Conservation (phyloP, 2,888 invertebrate species). For the Caenorhabditis parvicauda region DNA sequence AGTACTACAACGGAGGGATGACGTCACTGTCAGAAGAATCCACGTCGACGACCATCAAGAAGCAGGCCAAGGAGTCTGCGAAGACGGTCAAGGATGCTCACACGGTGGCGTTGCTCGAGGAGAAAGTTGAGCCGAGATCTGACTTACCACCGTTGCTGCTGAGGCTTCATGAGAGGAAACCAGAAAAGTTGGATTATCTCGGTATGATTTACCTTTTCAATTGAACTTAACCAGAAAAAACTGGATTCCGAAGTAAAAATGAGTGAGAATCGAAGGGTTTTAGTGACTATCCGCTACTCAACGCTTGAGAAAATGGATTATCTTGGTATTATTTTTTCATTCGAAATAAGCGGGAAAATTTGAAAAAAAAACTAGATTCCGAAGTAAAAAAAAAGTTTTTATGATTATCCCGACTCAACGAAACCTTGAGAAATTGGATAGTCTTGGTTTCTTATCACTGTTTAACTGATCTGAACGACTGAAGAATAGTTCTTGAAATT, state of each 20-base stretch:
- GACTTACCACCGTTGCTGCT: constrained; percentile 84
- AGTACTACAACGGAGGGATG: constrained; percentile 81
- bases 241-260: neutral
- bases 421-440: no score
- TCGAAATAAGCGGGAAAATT: no score
- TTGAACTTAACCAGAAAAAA: neutral
- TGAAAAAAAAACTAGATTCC: no score
- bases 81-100: constrained; percentile 36
- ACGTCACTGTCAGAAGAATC: constrained; percentile 40
- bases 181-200: constrained; percentile 84
- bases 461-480: no score
- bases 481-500: no score
- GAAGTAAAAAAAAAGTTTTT: no score
- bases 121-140: constrained; percentile 75
- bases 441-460: no score
- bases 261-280: no score
- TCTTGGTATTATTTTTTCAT: no score
- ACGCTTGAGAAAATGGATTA: no score
- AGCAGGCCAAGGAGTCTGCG: constrained; percentile 1
- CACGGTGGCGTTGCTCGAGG: constrained; percentile 71
- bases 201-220: constrained; percentile 72
- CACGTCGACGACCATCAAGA: constrained; percentile 2
- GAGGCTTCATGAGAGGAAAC: constrained; percentile 79
- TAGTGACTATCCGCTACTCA: no score
- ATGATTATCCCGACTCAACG: no score